phyloP scores from a whole-genome alignment of 2,113 vertebrate genomes.

The Dromaius novaehollandiae region DNA sequence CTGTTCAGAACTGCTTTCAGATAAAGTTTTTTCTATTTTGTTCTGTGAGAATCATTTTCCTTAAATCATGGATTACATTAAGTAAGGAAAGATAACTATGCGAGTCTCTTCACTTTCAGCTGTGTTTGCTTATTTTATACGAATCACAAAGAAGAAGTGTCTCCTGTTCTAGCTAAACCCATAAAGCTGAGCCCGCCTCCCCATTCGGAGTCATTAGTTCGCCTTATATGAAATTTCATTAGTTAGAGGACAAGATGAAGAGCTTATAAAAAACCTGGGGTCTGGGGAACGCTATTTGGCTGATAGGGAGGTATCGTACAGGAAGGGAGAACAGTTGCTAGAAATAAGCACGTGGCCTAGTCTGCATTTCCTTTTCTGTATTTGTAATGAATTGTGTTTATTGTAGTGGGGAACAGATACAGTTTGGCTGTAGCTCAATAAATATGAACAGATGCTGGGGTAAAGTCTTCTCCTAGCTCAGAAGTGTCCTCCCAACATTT shows the following conservation, averaged over 20 bases:
- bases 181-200: background rate
- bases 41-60: background rate
- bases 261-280: background rate
- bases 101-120: background rate
- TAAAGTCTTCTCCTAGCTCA: background rate
- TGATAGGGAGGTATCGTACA: background rate
- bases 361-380: background rate
- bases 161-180: background rate
- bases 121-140: background rate
- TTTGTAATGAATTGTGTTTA: background rate
- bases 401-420: background rate
- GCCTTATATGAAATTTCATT: background rate
- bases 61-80: background rate
- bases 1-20: background rate
- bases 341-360: background rate
- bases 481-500: background rate
- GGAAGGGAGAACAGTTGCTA: background rate
- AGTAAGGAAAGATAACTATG: background rate
- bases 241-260: background rate
- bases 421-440: background rate
- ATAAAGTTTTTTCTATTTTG: background rate
- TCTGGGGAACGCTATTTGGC: background rate
- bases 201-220: background rate
- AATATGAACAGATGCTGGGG: background rate
- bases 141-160: background rate